Evolutionary conservation across 2,888 invertebrate species (phyloP).

Genomic region (Lydus trimaculatus): DNA sequence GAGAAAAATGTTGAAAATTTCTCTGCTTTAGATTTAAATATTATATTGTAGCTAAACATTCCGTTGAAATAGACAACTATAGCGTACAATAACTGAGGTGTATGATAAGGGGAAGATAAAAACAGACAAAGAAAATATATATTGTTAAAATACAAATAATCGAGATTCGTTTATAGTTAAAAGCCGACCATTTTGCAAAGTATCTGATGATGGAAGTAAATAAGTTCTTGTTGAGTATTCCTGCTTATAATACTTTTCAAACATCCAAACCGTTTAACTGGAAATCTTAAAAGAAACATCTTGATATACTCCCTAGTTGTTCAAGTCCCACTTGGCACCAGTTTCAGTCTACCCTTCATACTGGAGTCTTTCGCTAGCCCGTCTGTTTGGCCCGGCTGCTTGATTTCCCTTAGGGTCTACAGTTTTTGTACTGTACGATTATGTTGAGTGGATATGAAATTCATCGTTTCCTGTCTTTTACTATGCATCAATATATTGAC

Average conservation of each 20-base stretch:
- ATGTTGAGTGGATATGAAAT: slow-evolving; percentile 60
- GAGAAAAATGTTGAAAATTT: not conserved
- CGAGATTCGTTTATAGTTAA: not conserved
- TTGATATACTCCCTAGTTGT: slow-evolving; percentile 49
- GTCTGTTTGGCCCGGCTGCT: slow-evolving; percentile 44
- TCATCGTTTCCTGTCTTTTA: slow-evolving; percentile 50
- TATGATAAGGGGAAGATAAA: not conserved
- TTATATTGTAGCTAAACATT: not conserved
- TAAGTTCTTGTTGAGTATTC: slow-evolving; percentile 7
- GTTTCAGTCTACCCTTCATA: slow-evolving; percentile 39
- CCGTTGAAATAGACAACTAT: not conserved
- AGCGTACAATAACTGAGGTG: not conserved
- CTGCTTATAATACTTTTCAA: slow-evolving; percentile 23
- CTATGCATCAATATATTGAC: slow-evolving; percentile 30
- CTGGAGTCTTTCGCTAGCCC: slow-evolving; percentile 25
- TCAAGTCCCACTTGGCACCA: slow-evolving; percentile 53
- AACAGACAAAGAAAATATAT: not conserved
- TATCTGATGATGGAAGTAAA: slow-evolving; percentile 2
- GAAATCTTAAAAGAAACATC: slow-evolving; percentile 49
- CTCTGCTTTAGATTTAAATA: not conserved
- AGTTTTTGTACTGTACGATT: slow-evolving; percentile 57
- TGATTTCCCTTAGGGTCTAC: slow-evolving; percentile 60
- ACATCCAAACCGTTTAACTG: slow-evolving; percentile 37
- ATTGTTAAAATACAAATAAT: not conserved
- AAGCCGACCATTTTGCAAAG: not conserved